These are phyloP conservation scores for Eilema depressum DNA, from an alignment of 2,888 invertebrate genomes.

Conservation along the genomic window DNA sequence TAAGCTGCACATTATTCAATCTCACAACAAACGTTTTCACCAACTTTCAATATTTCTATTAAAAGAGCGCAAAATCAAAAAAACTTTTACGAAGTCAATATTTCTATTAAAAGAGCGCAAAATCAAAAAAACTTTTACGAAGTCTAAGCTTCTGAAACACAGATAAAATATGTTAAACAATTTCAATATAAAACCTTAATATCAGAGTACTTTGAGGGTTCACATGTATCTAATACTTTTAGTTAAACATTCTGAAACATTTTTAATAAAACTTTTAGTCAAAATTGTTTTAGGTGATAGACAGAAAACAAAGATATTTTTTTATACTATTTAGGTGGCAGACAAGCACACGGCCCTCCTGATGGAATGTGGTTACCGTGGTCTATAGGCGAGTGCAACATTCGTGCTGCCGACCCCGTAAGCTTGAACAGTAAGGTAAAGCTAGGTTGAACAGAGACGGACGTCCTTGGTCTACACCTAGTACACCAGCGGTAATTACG, in stretches of 20 bases:
- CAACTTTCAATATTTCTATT: not conserved
- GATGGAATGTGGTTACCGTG: too few relatives aligned
- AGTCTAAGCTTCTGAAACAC: not conserved
- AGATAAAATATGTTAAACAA: not conserved
- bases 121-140: not conserved
- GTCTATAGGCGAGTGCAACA: too few relatives aligned
- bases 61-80: not conserved
- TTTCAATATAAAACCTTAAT: not conserved
- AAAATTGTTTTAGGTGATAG: not conserved
- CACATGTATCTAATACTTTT: not conserved
- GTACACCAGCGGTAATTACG: too few relatives aligned
- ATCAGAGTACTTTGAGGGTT: not conserved
- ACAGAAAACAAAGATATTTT: too few relatives aligned
- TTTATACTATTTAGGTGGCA: too few relatives aligned
- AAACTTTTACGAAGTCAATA: slow-evolving; percentile 7
- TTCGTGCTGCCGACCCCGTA: too few relatives aligned
- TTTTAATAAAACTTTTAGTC: not conserved
- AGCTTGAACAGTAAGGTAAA: too few relatives aligned
- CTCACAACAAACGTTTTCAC: not conserved
- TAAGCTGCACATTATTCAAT: not conserved
- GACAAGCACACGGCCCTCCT: too few relatives aligned
- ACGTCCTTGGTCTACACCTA: too few relatives aligned
- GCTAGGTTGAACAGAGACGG: too few relatives aligned
- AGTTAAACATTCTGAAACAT: not conserved
- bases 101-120: not conserved